Percentiles rank a stretch among this genome's conserved stretches.
Evolutionary conservation across 1,140 invertebrate species (phyloP).

Genomic region (Drosophila santomea): DNA sequence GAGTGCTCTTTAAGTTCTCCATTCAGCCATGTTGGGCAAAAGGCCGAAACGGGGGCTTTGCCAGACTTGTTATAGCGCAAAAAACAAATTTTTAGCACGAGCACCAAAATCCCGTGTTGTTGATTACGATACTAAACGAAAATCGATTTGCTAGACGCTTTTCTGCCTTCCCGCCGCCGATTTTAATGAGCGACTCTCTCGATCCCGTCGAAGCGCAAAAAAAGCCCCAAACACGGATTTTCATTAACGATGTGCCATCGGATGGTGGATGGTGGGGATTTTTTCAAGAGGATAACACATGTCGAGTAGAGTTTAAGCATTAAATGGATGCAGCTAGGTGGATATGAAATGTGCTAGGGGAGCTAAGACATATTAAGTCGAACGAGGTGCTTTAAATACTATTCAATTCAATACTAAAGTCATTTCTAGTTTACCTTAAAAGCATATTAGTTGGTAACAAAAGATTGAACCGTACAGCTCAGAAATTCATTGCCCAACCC

Average conservation of each 20-base stretch:
- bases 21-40: slow-evolving; percentile 60
- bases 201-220: slow-evolving; percentile 9
- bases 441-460: too few species aligned
- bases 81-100: slow-evolving; percentile 81
- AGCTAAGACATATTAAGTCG: background rate
- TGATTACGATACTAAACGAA: slow-evolving; percentile 83
- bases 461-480: slow-evolving; percentile 10
- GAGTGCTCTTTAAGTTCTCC: slow-evolving; percentile 82
- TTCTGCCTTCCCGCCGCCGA: slow-evolving; percentile 39
- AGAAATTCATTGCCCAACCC: slow-evolving; percentile 29
- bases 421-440: too few species aligned
- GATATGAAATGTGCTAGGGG: background rate
- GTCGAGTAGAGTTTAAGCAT: slow-evolving; percentile 26
- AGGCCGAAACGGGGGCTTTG: slow-evolving; percentile 28
- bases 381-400: background rate
- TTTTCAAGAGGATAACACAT: slow-evolving; percentile 21
- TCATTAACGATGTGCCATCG: slow-evolving; percentile 68
- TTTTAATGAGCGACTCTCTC: slow-evolving; percentile 50
- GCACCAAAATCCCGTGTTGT: slow-evolving; percentile 73
- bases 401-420: background rate
- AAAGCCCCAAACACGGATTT: slow-evolving; percentile 40
- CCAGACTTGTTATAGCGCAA: slow-evolving; percentile 77
- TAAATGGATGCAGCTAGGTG: slow-evolving; percentile 15
- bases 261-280: slow-evolving; percentile 5
- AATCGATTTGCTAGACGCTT: slow-evolving; percentile 71